Evolutionary conservation across 2,113 vertebrate genomes (phyloP).

Genomic region (Equus przewalskii): DNA sequence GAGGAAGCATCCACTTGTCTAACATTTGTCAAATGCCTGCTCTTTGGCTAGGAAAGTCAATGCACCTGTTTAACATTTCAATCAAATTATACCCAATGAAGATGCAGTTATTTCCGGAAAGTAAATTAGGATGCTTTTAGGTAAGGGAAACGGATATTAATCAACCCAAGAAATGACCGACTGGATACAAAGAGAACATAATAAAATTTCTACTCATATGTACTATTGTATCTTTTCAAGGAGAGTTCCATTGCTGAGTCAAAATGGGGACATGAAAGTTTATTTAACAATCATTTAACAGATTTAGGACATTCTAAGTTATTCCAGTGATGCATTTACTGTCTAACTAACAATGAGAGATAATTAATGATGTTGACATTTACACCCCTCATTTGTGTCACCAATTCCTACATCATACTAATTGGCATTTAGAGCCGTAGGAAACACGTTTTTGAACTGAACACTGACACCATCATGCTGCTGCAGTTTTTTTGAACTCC

Average conservation of each 20-base stretch:
- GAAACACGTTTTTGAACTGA: slow-evolving; percentile 73
- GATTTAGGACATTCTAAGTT: slow-evolving; percentile 59
- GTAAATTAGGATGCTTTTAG: slow-evolving; percentile 22
- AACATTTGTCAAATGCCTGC: background rate
- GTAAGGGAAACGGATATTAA: background rate
- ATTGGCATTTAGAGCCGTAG: slow-evolving; percentile 75
- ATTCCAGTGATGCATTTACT: slow-evolving; percentile 56
- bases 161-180: background rate
- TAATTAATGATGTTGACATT: slow-evolving; percentile 84
- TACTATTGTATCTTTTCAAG: background rate
- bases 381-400: slow-evolving; percentile 67
- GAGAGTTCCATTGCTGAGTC: slow-evolving; percentile 10
- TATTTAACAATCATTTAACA: slow-evolving; percentile 68
- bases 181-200: background rate
- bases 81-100: background rate
- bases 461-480: slow-evolving; percentile 62
- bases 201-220: background rate
- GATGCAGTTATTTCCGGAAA: background rate
- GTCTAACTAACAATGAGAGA: slow-evolving; percentile 78
- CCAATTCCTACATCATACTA: slow-evolving; percentile 71
- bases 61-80: background rate
- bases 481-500: slow-evolving; percentile 72
- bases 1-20: background rate
- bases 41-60: slow-evolving; percentile 33
- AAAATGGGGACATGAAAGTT: slow-evolving; percentile 43